These are phyloP conservation scores for Synergus umbraculus DNA, from an alignment of 2,888 invertebrate genomes.

Conservation along the genomic window DNA sequence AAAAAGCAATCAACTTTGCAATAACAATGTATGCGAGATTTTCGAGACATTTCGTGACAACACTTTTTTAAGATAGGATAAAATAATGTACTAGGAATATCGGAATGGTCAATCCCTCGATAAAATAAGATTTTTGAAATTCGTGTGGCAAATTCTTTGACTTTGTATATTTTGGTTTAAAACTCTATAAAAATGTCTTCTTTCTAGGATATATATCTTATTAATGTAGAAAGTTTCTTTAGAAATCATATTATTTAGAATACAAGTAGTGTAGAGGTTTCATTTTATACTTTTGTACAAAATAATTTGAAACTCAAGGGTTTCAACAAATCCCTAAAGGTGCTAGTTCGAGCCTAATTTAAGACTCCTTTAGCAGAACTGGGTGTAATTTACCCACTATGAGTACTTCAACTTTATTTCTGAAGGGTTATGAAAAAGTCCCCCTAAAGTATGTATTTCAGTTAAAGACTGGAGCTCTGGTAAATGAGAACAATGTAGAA, in stretches of 20 bases:
- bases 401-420: background rate
- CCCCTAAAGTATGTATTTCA: background rate
- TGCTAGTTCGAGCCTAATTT: conserved; percentile 15
- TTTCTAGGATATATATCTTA: background rate
- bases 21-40: no score
- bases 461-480: background rate
- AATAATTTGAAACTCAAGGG: background rate
- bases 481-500: background rate
- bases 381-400: background rate
- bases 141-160: background rate
- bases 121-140: no score
- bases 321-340: background rate
- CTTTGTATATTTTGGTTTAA: background rate
- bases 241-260: background rate
- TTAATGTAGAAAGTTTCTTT: background rate
- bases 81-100: no score
- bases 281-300: background rate
- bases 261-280: background rate
- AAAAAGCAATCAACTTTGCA: no score
- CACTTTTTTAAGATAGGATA: no score
- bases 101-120: no score
- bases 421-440: background rate
- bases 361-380: background rate
- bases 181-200: background rate
- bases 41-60: no score